phyloP scores from a whole-genome alignment of 2,888 invertebrate genomes.

The Nephrocerus scutellatus region DNA sequence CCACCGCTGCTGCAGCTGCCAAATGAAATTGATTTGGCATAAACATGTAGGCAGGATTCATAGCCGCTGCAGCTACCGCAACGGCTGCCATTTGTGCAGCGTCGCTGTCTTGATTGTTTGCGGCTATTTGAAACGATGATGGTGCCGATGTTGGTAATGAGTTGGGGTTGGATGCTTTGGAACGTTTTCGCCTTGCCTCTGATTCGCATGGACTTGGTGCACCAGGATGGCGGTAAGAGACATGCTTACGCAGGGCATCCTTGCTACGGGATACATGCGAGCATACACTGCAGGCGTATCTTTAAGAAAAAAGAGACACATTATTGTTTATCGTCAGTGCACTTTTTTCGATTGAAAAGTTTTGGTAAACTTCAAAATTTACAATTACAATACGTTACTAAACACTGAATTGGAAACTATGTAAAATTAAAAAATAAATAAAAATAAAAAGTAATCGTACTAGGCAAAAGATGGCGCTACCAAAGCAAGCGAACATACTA shows the following conservation, averaged over 20 bases:
- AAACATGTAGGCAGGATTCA: constrained; percentile 40
- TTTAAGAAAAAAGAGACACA: constrained; percentile 17
- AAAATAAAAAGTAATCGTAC: too few species aligned
- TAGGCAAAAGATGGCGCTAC: too few species aligned
- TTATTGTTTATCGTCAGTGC: too few species aligned
- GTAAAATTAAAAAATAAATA: too few species aligned
- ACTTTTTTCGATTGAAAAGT: too few species aligned
- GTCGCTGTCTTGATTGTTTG: constrained; percentile 2
- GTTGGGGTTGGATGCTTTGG: constrained; percentile 21
- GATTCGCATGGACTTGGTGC: constrained; percentile 48
- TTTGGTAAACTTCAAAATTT: too few species aligned
- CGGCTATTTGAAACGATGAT: constrained; percentile 12
- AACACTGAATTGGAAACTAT: too few species aligned
- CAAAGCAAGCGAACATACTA: too few species aligned
- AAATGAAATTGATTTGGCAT: constrained; percentile 44
- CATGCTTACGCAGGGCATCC: constrained; percentile 81
- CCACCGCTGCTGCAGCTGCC: constrained; percentile 31
- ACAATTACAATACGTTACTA: too few species aligned
- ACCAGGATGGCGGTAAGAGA: constrained; percentile 75
- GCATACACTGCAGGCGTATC: constrained; percentile 81
- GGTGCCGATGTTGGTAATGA: constrained; percentile 18
- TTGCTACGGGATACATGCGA: constrained; percentile 80
- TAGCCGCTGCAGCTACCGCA: constrained; percentile 25
- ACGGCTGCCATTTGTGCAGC: constrained; percentile 24
- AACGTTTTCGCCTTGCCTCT: constrained; percentile 46